Percentiles rank a stretch among this genome's conserved stretches.
phyloP scores from a whole-genome alignment of 1,140 invertebrate genomes.

The Gryon sp. region DNA sequence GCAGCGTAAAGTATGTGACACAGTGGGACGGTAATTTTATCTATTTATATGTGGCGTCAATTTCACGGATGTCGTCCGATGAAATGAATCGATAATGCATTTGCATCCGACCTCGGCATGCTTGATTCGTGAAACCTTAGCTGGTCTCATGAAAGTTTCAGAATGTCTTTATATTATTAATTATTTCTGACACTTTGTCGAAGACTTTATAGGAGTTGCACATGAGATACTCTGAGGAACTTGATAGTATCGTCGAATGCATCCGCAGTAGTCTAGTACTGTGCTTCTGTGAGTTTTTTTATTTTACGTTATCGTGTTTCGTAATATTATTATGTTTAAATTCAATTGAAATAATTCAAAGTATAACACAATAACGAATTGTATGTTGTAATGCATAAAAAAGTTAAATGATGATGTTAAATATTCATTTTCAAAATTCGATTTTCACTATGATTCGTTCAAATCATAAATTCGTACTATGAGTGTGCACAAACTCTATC shows the following conservation, averaged over 20 bases:
- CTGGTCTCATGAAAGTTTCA: conserved; percentile 51
- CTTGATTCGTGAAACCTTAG: conserved; percentile 56
- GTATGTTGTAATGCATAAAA: background rate
- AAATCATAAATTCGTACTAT: too few relatives aligned
- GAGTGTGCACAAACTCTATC: too few relatives aligned
- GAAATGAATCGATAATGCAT: conserved; percentile 66
- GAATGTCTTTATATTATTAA: conserved; percentile 63
- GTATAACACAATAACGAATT: too few relatives aligned
- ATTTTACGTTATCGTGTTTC: conserved; percentile 2
- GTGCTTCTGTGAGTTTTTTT: conserved; percentile 6
- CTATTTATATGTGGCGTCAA: conserved; percentile 61
- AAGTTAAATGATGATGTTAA: too few relatives aligned
- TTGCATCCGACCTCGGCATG: conserved; percentile 64
- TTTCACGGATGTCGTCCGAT: conserved; percentile 57
- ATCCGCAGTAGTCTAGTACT: conserved; percentile 8
- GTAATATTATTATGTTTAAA: background rate
- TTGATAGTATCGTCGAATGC: conserved; percentile 24
- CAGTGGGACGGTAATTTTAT: conserved; percentile 35
- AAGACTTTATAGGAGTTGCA: conserved; percentile 30
- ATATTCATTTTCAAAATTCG: too few relatives aligned
- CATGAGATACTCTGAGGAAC: conserved; percentile 33
- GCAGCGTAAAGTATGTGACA: conserved; percentile 7
- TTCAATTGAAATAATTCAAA: conserved; percentile 6
- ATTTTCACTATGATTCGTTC: too few relatives aligned
- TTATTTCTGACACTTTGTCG: conserved; percentile 57